These are phyloP conservation scores for Bradypus variegatus DNA, from an alignment of 2,797 vertebrate genomes.

Conservation along the genomic window DNA sequence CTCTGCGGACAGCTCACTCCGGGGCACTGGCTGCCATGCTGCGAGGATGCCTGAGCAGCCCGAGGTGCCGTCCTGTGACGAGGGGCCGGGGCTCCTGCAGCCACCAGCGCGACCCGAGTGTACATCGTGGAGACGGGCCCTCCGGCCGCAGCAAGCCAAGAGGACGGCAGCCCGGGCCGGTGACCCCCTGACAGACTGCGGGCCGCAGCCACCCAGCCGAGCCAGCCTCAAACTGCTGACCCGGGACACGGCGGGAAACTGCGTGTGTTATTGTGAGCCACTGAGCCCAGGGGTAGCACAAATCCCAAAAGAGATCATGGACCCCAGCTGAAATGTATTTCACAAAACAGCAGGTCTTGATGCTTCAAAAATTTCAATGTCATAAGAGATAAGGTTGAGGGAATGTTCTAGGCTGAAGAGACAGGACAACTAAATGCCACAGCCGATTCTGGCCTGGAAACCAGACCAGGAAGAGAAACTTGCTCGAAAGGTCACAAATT, in stretches of 20 bases:
- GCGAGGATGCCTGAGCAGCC: not conserved
- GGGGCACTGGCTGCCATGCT: not conserved
- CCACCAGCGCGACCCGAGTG: not conserved
- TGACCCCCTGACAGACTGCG: not conserved
- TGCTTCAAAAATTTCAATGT: not conserved
- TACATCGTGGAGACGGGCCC: not conserved
- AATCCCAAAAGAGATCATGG: not conserved
- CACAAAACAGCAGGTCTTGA: not conserved
- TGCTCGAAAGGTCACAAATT: not conserved
- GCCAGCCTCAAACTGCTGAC: not conserved
- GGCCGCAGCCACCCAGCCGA: not conserved
- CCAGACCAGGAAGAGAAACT: not conserved
- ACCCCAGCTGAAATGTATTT: not conserved
- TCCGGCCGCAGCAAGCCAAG: too few relatives aligned
- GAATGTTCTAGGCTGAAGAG: not conserved
- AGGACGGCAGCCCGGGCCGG: not conserved
- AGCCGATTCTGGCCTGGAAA: not conserved
- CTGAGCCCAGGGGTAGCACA: not conserved
- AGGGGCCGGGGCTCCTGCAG: not conserved
- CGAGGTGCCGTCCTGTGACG: not conserved
- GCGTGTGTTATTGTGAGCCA: not conserved
- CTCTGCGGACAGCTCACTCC: not conserved
- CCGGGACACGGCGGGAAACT: not conserved
- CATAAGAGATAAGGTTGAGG: not conserved
- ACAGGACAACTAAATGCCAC: not conserved